These are phyloP conservation scores for Aromia moschata DNA, from an alignment of 2,888 invertebrate species.

Conservation along the genomic window DNA sequence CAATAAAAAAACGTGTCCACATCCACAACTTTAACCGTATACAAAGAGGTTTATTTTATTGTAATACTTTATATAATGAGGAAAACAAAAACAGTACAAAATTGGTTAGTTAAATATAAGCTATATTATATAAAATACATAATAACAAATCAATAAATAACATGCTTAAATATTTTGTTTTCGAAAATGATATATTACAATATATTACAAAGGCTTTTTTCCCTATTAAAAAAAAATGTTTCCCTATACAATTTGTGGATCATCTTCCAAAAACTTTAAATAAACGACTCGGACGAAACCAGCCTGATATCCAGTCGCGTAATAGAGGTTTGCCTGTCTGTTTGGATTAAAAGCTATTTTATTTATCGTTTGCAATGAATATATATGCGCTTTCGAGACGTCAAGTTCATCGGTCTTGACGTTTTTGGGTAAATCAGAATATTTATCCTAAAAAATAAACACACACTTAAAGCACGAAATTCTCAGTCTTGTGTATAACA, in stretches of 20 bases:
- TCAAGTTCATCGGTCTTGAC: constrained; percentile 23
- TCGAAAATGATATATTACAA: no score
- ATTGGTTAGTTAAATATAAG: no score
- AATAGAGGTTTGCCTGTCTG: constrained; percentile 58
- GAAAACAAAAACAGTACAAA: no score
- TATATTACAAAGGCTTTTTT: not conserved
- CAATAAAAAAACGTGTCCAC: no score
- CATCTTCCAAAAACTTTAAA: constrained; percentile 51
- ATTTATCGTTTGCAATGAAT: constrained; percentile 55
- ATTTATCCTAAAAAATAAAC: constrained; percentile 38
- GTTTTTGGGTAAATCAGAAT: constrained; percentile 34
- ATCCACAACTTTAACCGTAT: no score
- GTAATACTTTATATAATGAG: no score
- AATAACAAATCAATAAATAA: constrained; percentile 17
- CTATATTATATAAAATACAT: no score
- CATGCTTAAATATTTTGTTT: not conserved
- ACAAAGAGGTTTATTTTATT: no score
- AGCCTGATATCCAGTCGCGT: constrained; percentile 63
- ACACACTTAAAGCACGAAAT: no score
- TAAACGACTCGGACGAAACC: constrained; percentile 61
- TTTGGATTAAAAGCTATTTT: constrained; percentile 64
- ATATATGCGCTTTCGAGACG: constrained; percentile 48
- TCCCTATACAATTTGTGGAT: constrained; percentile 38
- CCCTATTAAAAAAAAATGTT: not conserved
- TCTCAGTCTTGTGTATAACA: no score